Conservation (phyloP, 2,888 invertebrate genomes). For the Anthrax anthrax region DNA sequence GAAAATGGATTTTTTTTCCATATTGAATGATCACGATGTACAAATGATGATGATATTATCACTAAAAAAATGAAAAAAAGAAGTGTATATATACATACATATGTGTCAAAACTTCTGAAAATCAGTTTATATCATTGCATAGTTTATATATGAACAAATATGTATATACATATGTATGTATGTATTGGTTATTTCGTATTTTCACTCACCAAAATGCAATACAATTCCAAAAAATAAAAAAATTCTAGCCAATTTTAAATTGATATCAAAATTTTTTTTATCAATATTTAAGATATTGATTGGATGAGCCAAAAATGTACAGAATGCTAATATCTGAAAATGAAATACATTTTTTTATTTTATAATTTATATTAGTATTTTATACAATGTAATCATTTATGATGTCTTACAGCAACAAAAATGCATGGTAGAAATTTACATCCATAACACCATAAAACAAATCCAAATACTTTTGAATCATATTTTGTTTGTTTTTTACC, state of each 20-base stretch:
- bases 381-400: background rate
- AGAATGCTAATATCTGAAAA: conserved; percentile 27
- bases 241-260: conserved; percentile 25
- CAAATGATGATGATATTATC: conserved; percentile 74
- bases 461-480: conserved; percentile 54
- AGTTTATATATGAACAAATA: too few species aligned
- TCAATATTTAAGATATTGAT: conserved; percentile 20
- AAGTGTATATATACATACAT: too few species aligned
- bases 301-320: conserved; percentile 28
- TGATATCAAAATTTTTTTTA: conserved; percentile 22
- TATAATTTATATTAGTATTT: background rate
- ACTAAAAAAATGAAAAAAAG: conserved; percentile 37
- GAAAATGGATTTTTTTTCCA: conserved; percentile 70
- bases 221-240: conserved; percentile 38
- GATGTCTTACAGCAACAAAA: conserved; percentile 24
- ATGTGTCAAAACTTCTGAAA: too few species aligned
- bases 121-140: too few species aligned
- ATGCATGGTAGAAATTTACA: conserved; percentile 75
- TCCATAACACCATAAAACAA: conserved; percentile 80
- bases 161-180: too few species aligned
- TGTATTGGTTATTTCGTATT: too few species aligned
- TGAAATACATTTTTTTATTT: background rate
- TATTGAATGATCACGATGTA: conserved; percentile 74
- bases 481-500: conserved; percentile 61
- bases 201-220: conserved; percentile 61